Evolutionary conservation across 1,140 invertebrate species (phyloP), one percentile per base, ranked within the genome.

Genomic region (Calephelis virginiensis): DNA sequence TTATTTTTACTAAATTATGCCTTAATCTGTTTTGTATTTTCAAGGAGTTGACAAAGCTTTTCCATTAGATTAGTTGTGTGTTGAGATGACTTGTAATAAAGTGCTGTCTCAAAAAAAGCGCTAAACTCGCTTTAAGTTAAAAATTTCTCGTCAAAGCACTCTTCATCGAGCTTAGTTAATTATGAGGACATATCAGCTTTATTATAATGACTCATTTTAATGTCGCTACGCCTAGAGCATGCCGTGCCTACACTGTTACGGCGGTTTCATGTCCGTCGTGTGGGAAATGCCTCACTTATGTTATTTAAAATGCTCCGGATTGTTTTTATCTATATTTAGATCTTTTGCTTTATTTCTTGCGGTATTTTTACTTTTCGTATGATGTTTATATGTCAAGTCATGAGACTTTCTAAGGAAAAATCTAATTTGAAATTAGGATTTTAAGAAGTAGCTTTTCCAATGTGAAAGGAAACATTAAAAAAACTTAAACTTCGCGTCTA

Each of bases 131-230:
- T 84, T 74, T 65, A 59, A 53, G 72, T 67, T 63, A 37, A 59
- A 28, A 40, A 68, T 46, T 64, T 76, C 72, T 82, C 80, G 75
- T 85, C 81, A 83, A 86, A 88, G 83, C 85, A 86, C 86, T 90
- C 86, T 89, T 89, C 86, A 91, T 87, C 81, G 82, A 83, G 82
- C 85, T 91, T 87, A 89, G 85, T 91, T 91, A 89, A 91, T 91
- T 91, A 91, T 85, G 85, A 84, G 83, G 81, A 87, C 85, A 81
- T 91, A 89, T 91, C 83, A 91, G 81, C 75, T 89, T 91, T 91
- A 91, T 91, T 89, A 89, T 89, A 91, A 91, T 91, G 87, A 91
- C 85, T 89, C 85, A 89, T 91, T 90, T 89, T 91, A 91, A 91
- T 89, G 85, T 86, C 63, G 84, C 86, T 88, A 85, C 86, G 84